A percentile compares a stretch with the other conserved stretches of the same genome.
Evolutionary conservation across 2,888 invertebrate species (phyloP).

Genomic region (Seira sanloemensis): DNA sequence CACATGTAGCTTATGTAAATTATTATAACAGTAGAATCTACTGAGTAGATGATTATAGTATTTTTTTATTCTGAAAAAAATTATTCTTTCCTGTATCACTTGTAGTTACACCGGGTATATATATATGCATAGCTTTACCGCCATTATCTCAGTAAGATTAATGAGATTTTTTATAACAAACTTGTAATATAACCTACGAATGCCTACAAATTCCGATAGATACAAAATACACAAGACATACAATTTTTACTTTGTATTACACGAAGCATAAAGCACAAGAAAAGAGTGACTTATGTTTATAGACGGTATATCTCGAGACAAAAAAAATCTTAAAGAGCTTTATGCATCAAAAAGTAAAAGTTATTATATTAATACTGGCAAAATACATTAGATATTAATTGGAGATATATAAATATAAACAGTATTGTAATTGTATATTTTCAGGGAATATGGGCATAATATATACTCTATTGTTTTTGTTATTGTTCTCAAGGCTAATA

Average conservation of each 20-base stretch:
- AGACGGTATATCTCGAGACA: neutral
- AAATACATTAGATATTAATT: constrained; percentile 40
- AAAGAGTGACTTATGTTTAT: too few relatives aligned
- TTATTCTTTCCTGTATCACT: constrained; percentile 35
- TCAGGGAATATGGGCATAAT: too few relatives aligned
- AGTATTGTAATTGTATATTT: too few relatives aligned
- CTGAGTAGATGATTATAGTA: neutral
- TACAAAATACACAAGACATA: constrained; percentile 12
- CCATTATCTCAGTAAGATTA: constrained; percentile 22
- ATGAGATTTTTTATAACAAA: constrained; percentile 31
- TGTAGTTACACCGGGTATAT: constrained; percentile 53
- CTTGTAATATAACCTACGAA: neutral
- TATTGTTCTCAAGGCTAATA: neutral
- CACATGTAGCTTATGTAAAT: neutral
- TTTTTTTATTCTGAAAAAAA: neutral
- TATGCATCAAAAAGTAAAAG: neutral
- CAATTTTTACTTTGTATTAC: too few relatives aligned
- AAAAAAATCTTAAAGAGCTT: neutral
- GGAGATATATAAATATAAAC: constrained; percentile 17
- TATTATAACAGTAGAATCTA: neutral
- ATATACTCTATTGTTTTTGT: neutral
- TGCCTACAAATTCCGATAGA: neutral
- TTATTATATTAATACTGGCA: constrained; percentile 54
- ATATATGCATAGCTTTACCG: neutral
- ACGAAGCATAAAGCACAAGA: too few relatives aligned